Evolutionary conservation across 2,113 vertebrate species (phyloP), one percentile per base, ranked within the genome.

Genomic region (Gorsachius goisagi): DNA sequence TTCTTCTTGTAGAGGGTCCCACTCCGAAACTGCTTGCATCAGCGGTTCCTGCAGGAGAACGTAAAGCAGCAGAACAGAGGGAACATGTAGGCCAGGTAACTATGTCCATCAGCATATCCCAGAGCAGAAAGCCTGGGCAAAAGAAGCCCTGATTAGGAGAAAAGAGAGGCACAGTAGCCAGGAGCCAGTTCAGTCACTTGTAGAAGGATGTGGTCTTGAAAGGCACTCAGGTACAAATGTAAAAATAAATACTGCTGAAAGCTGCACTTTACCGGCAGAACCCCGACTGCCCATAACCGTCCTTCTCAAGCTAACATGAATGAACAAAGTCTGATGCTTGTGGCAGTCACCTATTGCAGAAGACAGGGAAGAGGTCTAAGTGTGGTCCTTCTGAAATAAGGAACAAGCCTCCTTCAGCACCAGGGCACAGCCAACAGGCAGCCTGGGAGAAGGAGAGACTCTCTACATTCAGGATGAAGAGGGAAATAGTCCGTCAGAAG

Each of bases 1-100:
- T 75, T 92, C 71, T 85, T 79, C 84, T 82, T 66, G 58, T 12
- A 82, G 92, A 93, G 66, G 74, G 84, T 95, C 96, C 73, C 49
- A 22, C 19, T 93, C 84, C n/a, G 32, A 88, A 96, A 66, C 0
- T 58, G 86, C 94, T 90, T 92, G 80, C 59, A 55, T 97, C 95
- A 97, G 94, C 95, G 95, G 37, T 78, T 45, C 18, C 39, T 64
- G 69, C 66, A 72, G 62, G 49, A 64, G 64, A 64, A 21, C 0
- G 0, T 14, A 66, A 35, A 11, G 59, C 75, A 83, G 67, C 23
- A 71, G 83, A 86, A 28, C 15, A 45, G 35, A 62, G 69, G 5
- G 27, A n/a, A 53, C 49, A 28, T 64, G 52, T 49, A 39, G 87
- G 67, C 44, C 50, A 59, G 50, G 19, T 64, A 50, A 35, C 22